Conservation (phyloP, 2,888 invertebrate genomes). For the Trachelus iudaicus region DNA sequence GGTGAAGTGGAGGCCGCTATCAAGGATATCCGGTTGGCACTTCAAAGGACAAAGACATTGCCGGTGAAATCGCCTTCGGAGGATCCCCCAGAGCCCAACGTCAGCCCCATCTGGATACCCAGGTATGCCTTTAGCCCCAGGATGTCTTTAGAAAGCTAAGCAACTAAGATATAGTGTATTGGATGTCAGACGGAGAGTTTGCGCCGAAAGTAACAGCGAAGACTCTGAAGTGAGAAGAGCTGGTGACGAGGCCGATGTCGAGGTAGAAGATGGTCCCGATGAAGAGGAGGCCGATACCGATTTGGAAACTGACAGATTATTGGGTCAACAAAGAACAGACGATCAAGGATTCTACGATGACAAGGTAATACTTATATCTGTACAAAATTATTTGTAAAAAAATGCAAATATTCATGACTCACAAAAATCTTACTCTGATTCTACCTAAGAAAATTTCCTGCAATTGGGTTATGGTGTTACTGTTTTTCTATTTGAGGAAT, state of each 20-base stretch:
- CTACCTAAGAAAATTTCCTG: background rate
- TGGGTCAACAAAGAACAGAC: constrained; percentile 94
- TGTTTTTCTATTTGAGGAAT: constrained; percentile 10
- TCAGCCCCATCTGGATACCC: constrained; percentile 79
- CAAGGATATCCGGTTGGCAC: constrained; percentile 84
- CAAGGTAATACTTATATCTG: constrained; percentile 70
- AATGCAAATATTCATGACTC: background rate
- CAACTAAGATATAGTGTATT: constrained; percentile 64
- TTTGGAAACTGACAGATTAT: constrained; percentile 94
- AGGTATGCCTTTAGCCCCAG: constrained; percentile 63
- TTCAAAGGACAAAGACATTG: constrained; percentile 78
- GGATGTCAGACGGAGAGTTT: constrained; percentile 62
- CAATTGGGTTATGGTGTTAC: constrained; percentile 1
- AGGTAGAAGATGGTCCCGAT: constrained; percentile 58
- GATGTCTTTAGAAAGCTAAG: constrained; percentile 49
- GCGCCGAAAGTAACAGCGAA: constrained; percentile 61
- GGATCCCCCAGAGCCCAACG: constrained; percentile 67
- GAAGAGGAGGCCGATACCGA: constrained; percentile 94
- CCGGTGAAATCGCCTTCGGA: constrained; percentile 68
- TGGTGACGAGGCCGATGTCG: constrained; percentile 60
- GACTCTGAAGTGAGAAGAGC: constrained; percentile 57
- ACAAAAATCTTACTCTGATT: background rate
- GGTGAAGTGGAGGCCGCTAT: constrained; percentile 74
- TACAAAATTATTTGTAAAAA: background rate
- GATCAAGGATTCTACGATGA: constrained; percentile 94